phyloP scores from a whole-genome alignment of 1,140 invertebrate genomes.

The Trichogramma pretiosum region DNA sequence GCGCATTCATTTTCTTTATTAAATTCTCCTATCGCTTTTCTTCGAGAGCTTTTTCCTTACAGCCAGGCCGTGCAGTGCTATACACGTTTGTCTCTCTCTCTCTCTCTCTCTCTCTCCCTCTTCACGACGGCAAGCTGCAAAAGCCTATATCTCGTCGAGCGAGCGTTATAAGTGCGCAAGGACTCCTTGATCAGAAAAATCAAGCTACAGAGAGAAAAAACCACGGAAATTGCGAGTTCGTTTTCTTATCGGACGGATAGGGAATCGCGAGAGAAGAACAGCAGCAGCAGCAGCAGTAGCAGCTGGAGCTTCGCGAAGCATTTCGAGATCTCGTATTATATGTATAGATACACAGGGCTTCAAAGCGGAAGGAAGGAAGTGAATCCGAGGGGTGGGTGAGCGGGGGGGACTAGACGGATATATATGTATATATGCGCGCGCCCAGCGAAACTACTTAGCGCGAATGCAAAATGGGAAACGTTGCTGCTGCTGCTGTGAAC shows the following conservation, averaged over 20 bases:
- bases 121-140: no score
- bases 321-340: no score
- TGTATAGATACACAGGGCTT: neutral
- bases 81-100: no score
- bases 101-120: no score
- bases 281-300: slow-evolving; percentile 7
- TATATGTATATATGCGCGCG: slow-evolving; percentile 11
- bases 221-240: slow-evolving; percentile 2
- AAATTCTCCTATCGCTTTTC: neutral
- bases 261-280: slow-evolving; percentile 3
- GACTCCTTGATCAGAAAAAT: slow-evolving; percentile 3
- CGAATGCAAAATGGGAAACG: slow-evolving; percentile 38
- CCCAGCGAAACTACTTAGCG: slow-evolving; percentile 34
- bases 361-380: slow-evolving; percentile 15
- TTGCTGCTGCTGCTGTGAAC: no score
- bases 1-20: slow-evolving; percentile 14
- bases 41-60: neutral
- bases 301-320: no score
- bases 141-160: no score
- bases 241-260: no score
- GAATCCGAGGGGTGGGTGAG: slow-evolving; percentile 25
- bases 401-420: neutral
- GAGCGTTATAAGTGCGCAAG: no score
- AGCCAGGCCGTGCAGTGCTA: no score
- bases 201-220: slow-evolving; percentile 4